Base-by-base conservation (phyloP, 1,140 invertebrate species). In the Drosophila jambulina region DNA sequence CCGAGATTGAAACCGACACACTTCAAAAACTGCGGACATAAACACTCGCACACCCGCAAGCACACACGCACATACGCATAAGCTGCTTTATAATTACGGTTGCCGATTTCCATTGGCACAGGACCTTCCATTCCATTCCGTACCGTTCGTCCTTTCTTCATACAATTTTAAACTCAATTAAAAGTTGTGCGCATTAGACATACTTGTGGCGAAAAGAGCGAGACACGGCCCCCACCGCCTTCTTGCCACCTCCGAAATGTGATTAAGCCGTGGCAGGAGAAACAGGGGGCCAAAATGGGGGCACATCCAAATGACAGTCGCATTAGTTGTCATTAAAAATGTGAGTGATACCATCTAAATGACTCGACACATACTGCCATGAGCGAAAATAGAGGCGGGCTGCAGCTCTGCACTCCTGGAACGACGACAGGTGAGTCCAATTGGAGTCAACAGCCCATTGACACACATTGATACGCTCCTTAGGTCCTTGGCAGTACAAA, bases 151-250 rank as follows among this genome's bases (percentile, higher is more conserved):
- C 46, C 63, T 67, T 53, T 69, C 68, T 76, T 88, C 84, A 88
- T 88, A 78, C 80, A 88, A 88, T 84, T 88, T 88, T 88, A 88
- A 88, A 88, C 85, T 88, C 85, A 88, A 88, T 88, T 88, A 88
- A 90, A 88, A 88, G 78, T 88, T 77, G 78, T 80, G 70, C 80
- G 85, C 79, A 81, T 88, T 90, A 84, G 85, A 83, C 80, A 78
- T 81, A 88, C 84, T 88, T 88, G 72, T 87, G 72, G 72, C 53
- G 71, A 57, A 71, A 71, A 70, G 69, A 70, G 51, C 68, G 67
- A 34, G 38, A 67, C 61, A 68, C 40, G 8, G 9, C 15, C 29
- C 15, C 13, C 9, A 8, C 17, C 21, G 17, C 10, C 8, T n/a
- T 21, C 13, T 40, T 25, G 27, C 21, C 38, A 23, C 21, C 57